Evolutionary conservation across 2,113 vertebrate genomes (phyloP).

Genomic region (Pseudonaja textilis): DNA sequence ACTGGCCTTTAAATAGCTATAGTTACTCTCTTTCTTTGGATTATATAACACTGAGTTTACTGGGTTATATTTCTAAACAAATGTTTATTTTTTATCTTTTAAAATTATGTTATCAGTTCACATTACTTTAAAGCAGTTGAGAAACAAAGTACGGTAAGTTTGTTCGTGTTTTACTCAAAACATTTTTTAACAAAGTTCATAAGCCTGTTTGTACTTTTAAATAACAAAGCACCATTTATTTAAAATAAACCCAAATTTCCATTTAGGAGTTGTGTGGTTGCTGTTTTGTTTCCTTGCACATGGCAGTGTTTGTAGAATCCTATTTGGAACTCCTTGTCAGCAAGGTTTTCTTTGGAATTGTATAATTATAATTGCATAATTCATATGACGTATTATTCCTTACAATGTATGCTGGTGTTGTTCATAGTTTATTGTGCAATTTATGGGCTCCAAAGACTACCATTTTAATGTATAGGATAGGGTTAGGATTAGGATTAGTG

Average conservation of each 20-base stretch:
- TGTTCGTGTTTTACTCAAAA: neutral
- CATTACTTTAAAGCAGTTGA: neutral
- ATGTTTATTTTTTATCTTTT: neutral
- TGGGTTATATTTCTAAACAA: neutral
- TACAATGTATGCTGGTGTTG: neutral
- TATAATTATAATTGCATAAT: neutral
- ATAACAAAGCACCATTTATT: neutral
- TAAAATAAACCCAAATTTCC: neutral
- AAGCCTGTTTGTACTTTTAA: neutral
- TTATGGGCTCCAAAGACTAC: neutral
- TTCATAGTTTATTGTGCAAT: neutral
- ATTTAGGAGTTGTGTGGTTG: neutral
- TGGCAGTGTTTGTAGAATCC: neutral
- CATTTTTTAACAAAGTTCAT: neutral
- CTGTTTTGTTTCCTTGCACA: neutral
- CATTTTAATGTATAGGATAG: neutral
- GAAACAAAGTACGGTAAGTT: neutral
- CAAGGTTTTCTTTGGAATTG: neutral
- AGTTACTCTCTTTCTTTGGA: neutral
- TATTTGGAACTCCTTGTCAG: neutral
- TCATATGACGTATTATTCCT: neutral
- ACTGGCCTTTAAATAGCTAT: neutral
- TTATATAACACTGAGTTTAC: neutral
- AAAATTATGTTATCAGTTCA: neutral
- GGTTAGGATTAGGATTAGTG: neutral